phyloP scores from a whole-genome alignment of 2,797 vertebrate species.

The Pantherophis vulpinus region DNA sequence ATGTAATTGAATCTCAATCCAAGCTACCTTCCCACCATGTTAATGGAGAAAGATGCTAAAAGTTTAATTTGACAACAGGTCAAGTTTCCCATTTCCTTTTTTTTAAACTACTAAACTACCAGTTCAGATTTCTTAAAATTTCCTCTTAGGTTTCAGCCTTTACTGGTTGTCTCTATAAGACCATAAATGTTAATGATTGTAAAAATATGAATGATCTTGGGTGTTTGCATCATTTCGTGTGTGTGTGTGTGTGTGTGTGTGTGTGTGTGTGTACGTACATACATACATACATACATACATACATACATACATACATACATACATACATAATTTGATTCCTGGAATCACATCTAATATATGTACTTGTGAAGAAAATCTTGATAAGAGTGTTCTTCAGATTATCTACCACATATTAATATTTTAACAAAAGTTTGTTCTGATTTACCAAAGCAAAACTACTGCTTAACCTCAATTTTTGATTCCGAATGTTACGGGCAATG shows the following conservation, averaged over 20 bases:
- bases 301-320: too few relatives aligned
- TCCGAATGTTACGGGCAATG: neutral
- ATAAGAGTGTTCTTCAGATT: neutral
- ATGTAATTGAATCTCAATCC: neutral
- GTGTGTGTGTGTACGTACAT: too few relatives aligned
- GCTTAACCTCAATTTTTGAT: neutral
- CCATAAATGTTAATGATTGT: neutral
- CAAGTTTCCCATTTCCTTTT: neutral
- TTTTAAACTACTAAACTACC: neutral
- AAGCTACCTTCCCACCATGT: neutral
- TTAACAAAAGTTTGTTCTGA: neutral
- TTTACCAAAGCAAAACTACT: neutral
- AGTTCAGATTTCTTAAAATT: neutral
- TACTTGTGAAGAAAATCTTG: neutral
- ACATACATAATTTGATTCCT: neutral
- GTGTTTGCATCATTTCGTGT: neutral
- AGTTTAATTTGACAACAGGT: neutral
- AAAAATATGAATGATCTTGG: neutral
- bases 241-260: too few relatives aligned
- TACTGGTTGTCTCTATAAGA: neutral
- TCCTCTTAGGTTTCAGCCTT: neutral
- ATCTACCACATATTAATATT: neutral
- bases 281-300: too few relatives aligned
- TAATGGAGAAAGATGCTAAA: neutral
- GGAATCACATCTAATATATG: neutral